These are phyloP conservation scores for Sycophila sp. DNA, from an alignment of 1,140 invertebrate genomes.

Conservation along the genomic window DNA sequence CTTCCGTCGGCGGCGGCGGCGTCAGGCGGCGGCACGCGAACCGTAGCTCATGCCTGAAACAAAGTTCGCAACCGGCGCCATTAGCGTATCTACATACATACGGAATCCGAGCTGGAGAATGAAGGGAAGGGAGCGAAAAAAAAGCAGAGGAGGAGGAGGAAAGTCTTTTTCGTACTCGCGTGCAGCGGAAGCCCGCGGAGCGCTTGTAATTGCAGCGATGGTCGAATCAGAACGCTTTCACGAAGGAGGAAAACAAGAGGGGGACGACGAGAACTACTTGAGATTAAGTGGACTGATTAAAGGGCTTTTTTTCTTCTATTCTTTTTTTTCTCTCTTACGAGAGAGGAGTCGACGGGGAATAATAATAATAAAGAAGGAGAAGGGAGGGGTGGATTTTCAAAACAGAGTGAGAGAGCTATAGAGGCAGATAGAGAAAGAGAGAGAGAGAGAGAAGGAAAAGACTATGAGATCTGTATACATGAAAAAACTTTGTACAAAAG, in stretches of 20 bases:
- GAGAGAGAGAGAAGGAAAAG: not conserved
- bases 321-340: not conserved
- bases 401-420: no score
- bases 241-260: conserved; percentile 4
- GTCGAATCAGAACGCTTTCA: conserved; percentile 21
- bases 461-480: not conserved
- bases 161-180: not conserved
- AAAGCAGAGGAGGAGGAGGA: no score
- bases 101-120: not conserved
- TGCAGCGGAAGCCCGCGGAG: not conserved
- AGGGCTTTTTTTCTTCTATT: not conserved
- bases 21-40: not conserved
- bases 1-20: not conserved
- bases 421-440: not conserved
- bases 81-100: not conserved
- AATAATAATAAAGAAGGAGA: no score
- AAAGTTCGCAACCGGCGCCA: not conserved
- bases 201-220: conserved; percentile 15
- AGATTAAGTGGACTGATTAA: conserved; percentile 38
- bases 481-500: conserved; percentile 1
- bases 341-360: no score
- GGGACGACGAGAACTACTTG: conserved; percentile 13
- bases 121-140: not conserved
- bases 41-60: not conserved
- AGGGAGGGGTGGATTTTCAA: no score